Percentiles rank a stretch among this genome's conserved stretches.
phyloP scores from a whole-genome alignment of 1,140 invertebrate species.

The Heliconius himera region DNA sequence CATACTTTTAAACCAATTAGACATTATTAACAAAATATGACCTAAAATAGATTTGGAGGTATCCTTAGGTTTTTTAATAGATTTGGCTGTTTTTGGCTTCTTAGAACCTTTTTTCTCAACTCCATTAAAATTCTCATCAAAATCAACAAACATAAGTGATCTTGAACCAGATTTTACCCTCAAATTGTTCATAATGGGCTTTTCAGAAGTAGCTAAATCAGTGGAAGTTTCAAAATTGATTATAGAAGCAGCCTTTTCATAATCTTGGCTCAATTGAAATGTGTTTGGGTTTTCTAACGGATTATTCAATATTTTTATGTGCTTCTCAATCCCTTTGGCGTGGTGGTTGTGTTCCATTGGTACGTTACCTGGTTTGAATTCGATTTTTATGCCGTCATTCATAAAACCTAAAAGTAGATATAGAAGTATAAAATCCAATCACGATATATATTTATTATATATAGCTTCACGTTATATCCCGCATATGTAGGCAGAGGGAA shows the following conservation, averaged over 20 bases:
- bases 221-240: not conserved
- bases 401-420: not conserved
- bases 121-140: not conserved
- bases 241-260: not conserved
- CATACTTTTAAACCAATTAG: not conserved
- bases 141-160: conserved; percentile 32
- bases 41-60: not conserved
- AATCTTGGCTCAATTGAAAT: not conserved
- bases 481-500: too few relatives aligned
- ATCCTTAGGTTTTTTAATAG: not conserved
- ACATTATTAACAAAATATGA: not conserved
- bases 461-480: too few relatives aligned
- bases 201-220: not conserved
- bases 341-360: not conserved
- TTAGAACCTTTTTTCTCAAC: not conserved
- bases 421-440: not conserved
- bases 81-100: not conserved
- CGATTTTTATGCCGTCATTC: not conserved
- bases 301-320: not conserved
- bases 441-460: too few relatives aligned
- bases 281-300: not conserved
- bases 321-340: not conserved
- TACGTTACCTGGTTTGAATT: not conserved
- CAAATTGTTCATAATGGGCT: not conserved
- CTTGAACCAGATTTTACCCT: conserved; percentile 1